Evolutionary conservation across 2,888 invertebrate genomes (phyloP).

Genomic region (Thera britannica): DNA sequence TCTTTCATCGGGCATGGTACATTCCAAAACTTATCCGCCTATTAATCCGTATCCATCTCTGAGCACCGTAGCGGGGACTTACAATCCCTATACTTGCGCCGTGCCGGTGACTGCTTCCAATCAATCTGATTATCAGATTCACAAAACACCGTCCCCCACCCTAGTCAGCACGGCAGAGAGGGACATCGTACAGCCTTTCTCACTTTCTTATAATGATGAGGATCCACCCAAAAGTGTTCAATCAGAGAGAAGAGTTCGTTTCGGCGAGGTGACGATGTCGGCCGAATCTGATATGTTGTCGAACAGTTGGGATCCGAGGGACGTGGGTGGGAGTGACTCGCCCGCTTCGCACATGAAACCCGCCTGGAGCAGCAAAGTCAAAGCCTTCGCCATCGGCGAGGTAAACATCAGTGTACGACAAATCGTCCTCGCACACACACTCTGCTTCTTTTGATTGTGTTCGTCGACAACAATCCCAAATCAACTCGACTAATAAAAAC

Average conservation of each 20-base stretch:
- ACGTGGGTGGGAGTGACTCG: conserved; percentile 69
- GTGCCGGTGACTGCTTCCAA: conserved; percentile 64
- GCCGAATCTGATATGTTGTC: conserved; percentile 69
- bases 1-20: conserved; percentile 67
- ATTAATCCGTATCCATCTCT: conserved; percentile 77
- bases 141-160: conserved; percentile 58
- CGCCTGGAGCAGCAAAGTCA: conserved; percentile 83
- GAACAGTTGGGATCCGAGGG: conserved; percentile 70
- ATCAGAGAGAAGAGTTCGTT: conserved; percentile 81
- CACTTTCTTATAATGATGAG: conserved; percentile 56
- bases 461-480: conserved; percentile 76
- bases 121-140: conserved; percentile 53
- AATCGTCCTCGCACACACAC: conserved; percentile 71
- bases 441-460: conserved; percentile 83
- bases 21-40: conserved; percentile 78
- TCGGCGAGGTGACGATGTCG: conserved; percentile 77
- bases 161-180: conserved; percentile 63
- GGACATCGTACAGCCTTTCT: conserved; percentile 66
- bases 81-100: conserved; percentile 76
- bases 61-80: conserved; percentile 79
- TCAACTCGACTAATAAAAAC: conserved; percentile 66
- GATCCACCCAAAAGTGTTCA: conserved; percentile 71
- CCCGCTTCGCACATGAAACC: conserved; percentile 71
- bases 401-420: conserved; percentile 81
- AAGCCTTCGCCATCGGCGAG: conserved; percentile 84